These are phyloP conservation scores for Cotesia chilonis DNA, from an alignment of 1,140 invertebrate genomes.

Conservation along the genomic window DNA sequence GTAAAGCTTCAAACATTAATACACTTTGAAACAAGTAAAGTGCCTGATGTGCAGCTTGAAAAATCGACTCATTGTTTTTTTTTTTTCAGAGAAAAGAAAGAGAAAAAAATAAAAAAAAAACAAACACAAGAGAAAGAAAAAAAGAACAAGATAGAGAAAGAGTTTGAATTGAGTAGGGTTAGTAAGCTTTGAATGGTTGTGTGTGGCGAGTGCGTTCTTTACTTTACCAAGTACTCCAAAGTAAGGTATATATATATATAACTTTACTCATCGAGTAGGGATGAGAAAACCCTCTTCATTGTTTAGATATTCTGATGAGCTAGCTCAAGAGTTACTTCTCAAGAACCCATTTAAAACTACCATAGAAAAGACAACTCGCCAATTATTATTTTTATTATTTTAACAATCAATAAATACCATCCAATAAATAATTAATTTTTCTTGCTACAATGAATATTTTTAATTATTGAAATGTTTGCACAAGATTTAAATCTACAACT, in stretches of 20 bases:
- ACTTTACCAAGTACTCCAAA: constrained; percentile 47
- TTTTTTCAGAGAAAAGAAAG: neutral
- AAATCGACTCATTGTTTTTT: constrained; percentile 34
- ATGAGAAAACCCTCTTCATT: constrained; percentile 39
- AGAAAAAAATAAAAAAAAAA: neutral
- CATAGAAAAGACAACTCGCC: constrained; percentile 31
- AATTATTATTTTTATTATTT: neutral
- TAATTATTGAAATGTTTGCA: too few relatives aligned
- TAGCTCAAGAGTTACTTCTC: constrained; percentile 48
- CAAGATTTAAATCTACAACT: too few relatives aligned
- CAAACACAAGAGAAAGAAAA: neutral
- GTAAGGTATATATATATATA: constrained; percentile 19
- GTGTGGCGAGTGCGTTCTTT: constrained; percentile 44
- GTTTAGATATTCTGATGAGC: constrained; percentile 56
- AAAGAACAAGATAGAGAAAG: constrained; percentile 34
- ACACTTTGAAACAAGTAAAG: neutral
- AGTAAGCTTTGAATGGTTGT: constrained; percentile 41
- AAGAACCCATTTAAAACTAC: constrained; percentile 46
- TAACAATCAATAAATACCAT: neutral
- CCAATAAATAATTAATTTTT: too few relatives aligned
- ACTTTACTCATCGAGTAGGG: too few relatives aligned
- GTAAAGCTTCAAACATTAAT: neutral
- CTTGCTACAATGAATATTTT: too few relatives aligned
- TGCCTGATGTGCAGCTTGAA: constrained; percentile 23
- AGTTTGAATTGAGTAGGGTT: constrained; percentile 51